Base-by-base conservation (phyloP, 2,113 vertebrate species). In the Pelecanus crispus region DNA sequence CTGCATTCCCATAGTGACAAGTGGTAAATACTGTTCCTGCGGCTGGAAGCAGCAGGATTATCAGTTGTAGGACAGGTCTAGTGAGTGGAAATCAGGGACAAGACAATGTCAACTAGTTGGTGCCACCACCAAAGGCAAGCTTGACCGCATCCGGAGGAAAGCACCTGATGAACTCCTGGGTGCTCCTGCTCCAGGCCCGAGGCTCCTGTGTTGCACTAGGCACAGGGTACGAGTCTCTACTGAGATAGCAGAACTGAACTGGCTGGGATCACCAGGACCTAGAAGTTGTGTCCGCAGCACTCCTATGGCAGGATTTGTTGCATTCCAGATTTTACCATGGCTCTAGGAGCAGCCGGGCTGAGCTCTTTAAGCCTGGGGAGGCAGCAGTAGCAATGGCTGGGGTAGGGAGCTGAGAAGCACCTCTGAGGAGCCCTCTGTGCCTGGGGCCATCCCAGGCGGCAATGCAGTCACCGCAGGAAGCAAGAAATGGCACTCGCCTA, bases 1-100 rank as follows among this genome's bases (percentile, higher is more conserved):
- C 93, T 91, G 87, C 84, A 79, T 87, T 95, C 91, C 86, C 74
- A 17, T 36, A 94, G 73, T 50, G 84, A 78, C 58, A 74, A 91
- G 50, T 17, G 29, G 74, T 77, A 92, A 95, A 85, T 53, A 70
- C 50, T 70, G 59, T 31, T 95, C 70, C 91, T 68, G 61, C 1
- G 10, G 86, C 70, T 86, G 86, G 28, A 88, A 91, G 66, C 86
- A 84, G 88, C 66, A 73, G 58, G 58, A 82, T 87, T 91, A 86
- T 0, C 25, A 8, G 42, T 7, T 85, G 81, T 44, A 92, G 78
- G 70, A 86, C 86, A 67, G 42, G 86, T 59, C 66, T 92, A 95
- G 55, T 32, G 58, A 92, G 47, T 79, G 82, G 86, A 85, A 95
- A 79, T 71, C 2, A 10, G 75, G 77, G 88, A 94, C 73, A 72